Conservation (phyloP, 2,113 vertebrate species). For the Chaetorhynchus papuensis region DNA sequence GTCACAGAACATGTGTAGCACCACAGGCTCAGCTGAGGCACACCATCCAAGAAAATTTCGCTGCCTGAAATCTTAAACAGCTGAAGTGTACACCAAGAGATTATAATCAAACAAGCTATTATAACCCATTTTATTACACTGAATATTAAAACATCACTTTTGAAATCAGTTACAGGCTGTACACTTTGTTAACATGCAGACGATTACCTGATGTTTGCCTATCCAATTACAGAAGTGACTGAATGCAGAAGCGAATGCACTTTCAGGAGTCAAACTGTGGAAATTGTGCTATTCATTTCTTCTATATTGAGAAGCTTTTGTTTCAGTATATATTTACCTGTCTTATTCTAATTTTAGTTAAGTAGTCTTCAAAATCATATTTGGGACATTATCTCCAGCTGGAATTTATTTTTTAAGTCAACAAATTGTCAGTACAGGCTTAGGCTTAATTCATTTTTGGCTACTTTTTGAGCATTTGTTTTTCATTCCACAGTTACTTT, state of each 20-base stretch:
- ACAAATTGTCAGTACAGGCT: not conserved
- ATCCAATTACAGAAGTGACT: not conserved
- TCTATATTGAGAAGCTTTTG: not conserved
- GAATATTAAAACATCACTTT: not conserved
- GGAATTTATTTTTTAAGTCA: not conserved
- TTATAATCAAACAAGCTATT: not conserved
- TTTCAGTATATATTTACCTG: not conserved
- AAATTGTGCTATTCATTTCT: not conserved
- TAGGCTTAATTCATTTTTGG: not conserved
- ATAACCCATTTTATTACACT: not conserved
- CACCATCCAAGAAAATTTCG: not conserved
- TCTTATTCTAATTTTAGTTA: not conserved
- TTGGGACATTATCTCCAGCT: not conserved
- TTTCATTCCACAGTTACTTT: not conserved
- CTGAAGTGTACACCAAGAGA: not conserved
- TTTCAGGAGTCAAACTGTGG: not conserved
- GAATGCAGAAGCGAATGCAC: not conserved
- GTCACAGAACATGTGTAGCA: not conserved
- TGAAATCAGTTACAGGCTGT: not conserved
- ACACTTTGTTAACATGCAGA: not conserved
- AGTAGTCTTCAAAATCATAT: not conserved
- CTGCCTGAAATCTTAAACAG: not conserved
- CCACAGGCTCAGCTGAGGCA: not conserved
- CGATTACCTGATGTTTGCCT: not conserved
- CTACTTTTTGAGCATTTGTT: not conserved